Evolutionary conservation across 2,113 vertebrate species (phyloP).

Genomic region (Gopherus evgoodei): DNA sequence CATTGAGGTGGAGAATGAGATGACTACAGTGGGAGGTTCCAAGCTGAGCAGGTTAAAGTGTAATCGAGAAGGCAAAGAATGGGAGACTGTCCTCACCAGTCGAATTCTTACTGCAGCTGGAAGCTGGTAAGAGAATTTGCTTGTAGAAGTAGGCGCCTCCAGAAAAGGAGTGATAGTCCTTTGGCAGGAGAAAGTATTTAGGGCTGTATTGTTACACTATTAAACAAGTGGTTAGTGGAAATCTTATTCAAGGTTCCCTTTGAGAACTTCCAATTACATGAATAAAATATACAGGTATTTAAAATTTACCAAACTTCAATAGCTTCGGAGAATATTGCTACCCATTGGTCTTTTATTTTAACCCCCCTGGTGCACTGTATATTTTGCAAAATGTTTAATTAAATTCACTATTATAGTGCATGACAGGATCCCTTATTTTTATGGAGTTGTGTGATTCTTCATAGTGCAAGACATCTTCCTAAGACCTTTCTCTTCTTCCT

Average conservation of each 20-base stretch:
- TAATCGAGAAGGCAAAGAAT: constrained; percentile 91
- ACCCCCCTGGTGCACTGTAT: not conserved
- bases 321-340: not conserved
- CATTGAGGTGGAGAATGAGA: constrained; percentile 96
- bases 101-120: constrained; percentile 90
- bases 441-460: not conserved
- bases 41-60: constrained; percentile 93
- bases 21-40: constrained; percentile 85
- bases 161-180: not conserved
- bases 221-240: not conserved
- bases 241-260: not conserved
- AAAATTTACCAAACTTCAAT: not conserved
- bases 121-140: constrained; percentile 84
- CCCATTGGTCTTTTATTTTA: not conserved
- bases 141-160: not conserved
- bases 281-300: not conserved
- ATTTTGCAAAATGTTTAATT: not conserved
- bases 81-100: constrained; percentile 92
- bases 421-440: not conserved
- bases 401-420: not conserved
- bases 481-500: not conserved
- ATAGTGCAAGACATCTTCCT: not conserved
- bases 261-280: not conserved
- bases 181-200: not conserved
- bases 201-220: not conserved